Evolutionary conservation across 2,113 vertebrate species (phyloP), one percentile per base, ranked within the genome.

Genomic region (Heliornis fulica): DNA sequence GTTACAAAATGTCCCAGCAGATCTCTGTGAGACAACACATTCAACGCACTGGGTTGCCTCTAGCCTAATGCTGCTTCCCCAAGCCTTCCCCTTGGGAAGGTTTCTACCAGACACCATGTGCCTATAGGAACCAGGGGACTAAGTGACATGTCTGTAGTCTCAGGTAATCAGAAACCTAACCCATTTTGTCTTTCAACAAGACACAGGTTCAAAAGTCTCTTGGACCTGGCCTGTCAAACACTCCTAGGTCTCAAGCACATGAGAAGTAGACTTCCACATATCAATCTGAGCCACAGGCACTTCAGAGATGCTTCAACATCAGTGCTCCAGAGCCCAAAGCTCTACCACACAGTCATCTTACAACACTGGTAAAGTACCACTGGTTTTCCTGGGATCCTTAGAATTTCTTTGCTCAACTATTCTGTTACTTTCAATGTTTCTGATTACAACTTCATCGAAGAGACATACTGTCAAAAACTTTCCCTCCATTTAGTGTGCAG

Each of bases 381-480:
- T 56, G 60, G 56, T 83, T 63, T 78, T 59, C 23, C 53, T 78
- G 15, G 32, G 36, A 66, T 43, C 23, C 32, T 66, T n/a, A 36
- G 45, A 21, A 70, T 77, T 79, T 56, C 38, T 15, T 57, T 68
- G 11, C 34, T 76, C 43, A 38, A 63, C 38, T 41, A 74, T 72
- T 82, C 85, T n/a, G n/a, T n/a, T n/a, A n/a, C n/a, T n/a, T 94
- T 94, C 81, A 92, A 32, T 76, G 77, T 23, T 87, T 95, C 65
- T 93, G 71, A 96, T 95, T 85, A 59, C 71, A 96, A 95, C 96
- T 79, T 76, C 88, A 94, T 83, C 60, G 46, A 95, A 93, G 87
- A 68, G 9, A 12, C 61, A 54, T 31, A 46, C 50, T 71, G 78
- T 89, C 90, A 92, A 92, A 94, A 96, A 74, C 34, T 87, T 92